phyloP scores from a whole-genome alignment of 2,113 vertebrate species.

The Myrmecobius fasciatus region DNA sequence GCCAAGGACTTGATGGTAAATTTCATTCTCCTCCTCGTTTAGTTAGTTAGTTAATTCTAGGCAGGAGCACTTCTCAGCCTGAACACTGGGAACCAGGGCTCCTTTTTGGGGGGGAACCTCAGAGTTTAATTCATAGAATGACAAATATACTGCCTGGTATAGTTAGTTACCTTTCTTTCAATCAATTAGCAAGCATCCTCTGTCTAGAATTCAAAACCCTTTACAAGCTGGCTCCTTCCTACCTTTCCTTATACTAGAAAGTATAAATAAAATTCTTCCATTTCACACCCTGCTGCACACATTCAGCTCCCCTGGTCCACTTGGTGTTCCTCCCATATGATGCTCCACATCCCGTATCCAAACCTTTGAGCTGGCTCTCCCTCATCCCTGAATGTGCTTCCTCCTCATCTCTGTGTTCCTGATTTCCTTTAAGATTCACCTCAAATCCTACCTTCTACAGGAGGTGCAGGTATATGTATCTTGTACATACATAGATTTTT shows the following conservation, averaged over 20 bases:
- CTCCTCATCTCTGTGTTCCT: neutral
- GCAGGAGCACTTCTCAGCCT: neutral
- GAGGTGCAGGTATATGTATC: neutral
- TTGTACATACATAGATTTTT: neutral
- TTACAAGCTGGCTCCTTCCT: neutral
- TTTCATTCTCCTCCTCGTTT: neutral
- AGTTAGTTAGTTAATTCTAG: neutral
- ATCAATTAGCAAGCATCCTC: neutral
- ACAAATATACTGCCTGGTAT: neutral
- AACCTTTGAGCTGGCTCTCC: neutral
- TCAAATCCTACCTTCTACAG: neutral
- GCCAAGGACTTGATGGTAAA: constrained; percentile 84
- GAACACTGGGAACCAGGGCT: neutral
- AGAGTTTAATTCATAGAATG: neutral
- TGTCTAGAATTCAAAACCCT: neutral
- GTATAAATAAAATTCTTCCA: neutral
- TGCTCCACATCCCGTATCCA: neutral
- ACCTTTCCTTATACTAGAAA: neutral
- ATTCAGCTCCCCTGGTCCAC: neutral
- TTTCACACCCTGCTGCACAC: neutral
- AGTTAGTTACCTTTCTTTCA: neutral
- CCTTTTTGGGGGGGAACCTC: neutral
- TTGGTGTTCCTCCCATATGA: neutral
- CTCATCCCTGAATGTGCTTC: no score
- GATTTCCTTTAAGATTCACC: neutral